Base-by-base conservation (phyloP, 2,797 vertebrate genomes). In the Dicrostonyx torquatus region DNA sequence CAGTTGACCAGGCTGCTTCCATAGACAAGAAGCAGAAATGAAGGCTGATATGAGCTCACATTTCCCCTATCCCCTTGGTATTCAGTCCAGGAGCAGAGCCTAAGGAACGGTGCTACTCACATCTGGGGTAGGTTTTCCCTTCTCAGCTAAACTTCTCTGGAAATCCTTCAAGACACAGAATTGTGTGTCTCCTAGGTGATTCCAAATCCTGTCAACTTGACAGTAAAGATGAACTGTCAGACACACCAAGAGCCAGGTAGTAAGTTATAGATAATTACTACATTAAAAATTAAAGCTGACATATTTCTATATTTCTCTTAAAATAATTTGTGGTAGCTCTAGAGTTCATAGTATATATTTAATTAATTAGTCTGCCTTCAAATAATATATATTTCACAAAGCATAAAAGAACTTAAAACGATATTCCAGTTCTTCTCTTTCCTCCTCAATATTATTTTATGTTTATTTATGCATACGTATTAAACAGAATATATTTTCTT, bases 401-500 rank as follows among this genome's bases (percentile, higher is more conserved):
- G 9, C 24, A 26, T 43, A 14, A 82, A 88, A 45, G 10, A 83
- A 79, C 5, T 68, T 75, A 88, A 40, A 88, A 89, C 6, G 43
- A 37, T 91, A 48, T 80, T 90, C 43, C 18, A 68, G 6, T 72
- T 78, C 4, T 4, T 73, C 18, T 55, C 31, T 31, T 17, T 22
- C 5, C 0, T 79, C 40, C 55, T 75, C 82, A 26, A 24, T 79
- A 50, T 29, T 76, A 10, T 70, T 91, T 91, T 72, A 72, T 11
- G 68, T 85, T 88, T 92, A 58, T 5, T 66, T 31, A 73, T 40
- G 55, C 4, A 37, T 75, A 48, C 20, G 12, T 6, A 40, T 55
- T 62, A 87, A 72, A 91, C 29, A 93, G 17, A 80, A 11, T 50
- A 64, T 75, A 29, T 68, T 92, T 87, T 70, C 22, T 92, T 90